phyloP scores from a whole-genome alignment of 2,888 invertebrate species.

The Thecocarcelia acutangulata region DNA sequence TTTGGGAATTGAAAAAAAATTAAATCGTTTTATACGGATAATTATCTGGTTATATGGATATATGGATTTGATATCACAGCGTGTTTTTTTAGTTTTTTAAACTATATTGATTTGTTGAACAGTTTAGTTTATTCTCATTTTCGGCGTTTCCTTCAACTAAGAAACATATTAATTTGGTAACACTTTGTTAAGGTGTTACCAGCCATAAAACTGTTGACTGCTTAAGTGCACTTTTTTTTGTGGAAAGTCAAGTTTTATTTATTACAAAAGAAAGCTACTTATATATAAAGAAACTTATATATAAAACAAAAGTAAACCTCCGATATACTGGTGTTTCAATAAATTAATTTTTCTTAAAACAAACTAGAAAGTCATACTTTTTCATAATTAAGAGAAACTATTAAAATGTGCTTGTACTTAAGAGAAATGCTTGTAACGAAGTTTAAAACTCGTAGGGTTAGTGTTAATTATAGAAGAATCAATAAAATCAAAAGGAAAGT shows the following conservation, averaged over 20 bases:
- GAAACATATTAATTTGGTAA: too few relatives aligned
- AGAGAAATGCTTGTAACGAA: slow-evolving; percentile 64
- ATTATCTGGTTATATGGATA: too few relatives aligned
- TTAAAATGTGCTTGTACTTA: slow-evolving; percentile 61
- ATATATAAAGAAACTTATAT: too few relatives aligned
- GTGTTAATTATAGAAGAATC: slow-evolving; percentile 64
- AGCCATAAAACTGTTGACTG: too few relatives aligned
- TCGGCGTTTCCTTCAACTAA: too few relatives aligned
- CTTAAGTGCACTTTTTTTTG: not conserved
- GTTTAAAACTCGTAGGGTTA: slow-evolving; percentile 72
- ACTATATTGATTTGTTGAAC: too few relatives aligned
- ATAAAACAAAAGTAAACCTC: slow-evolving; percentile 76
- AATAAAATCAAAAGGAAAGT: slow-evolving; percentile 25
- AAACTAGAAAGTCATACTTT: not conserved
- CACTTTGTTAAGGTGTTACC: too few relatives aligned
- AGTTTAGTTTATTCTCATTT: too few relatives aligned
- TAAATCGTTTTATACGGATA: too few relatives aligned
- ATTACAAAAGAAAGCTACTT: slow-evolving; percentile 2
- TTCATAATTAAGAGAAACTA: slow-evolving; percentile 30
- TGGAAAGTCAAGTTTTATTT: not conserved
- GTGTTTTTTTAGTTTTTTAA: too few relatives aligned
- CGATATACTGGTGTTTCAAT: slow-evolving; percentile 78
- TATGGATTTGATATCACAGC: too few relatives aligned
- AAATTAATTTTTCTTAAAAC: slow-evolving; percentile 55
- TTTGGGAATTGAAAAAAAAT: too few relatives aligned